Evolutionary conservation across 2,113 vertebrate genomes (phyloP), one percentile per base, ranked within the genome.

Genomic region (Hippopotamus amphibius): DNA sequence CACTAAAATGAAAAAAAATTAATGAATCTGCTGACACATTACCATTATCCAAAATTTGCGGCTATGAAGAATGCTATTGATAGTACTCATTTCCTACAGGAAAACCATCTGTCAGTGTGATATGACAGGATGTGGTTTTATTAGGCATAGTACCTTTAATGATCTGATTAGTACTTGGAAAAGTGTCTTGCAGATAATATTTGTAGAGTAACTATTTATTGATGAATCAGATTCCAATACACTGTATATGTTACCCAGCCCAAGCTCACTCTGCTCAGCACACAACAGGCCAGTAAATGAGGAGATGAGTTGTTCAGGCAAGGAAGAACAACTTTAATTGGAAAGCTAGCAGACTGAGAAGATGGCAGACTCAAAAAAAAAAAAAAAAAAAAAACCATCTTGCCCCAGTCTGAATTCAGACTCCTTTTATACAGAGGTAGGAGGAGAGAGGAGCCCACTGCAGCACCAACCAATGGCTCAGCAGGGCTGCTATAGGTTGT

Each of bases 21-120:
- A 84, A 74, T 88, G 59, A 33, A 46, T 76, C 46, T 66, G n/a
- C 37, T 95, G 46, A 61, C 50, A 90, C n/a, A 89, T 33, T 53
- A 30, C 16, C 65, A 65, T 93, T 77, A 68, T 94, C 68, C 72
- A 53, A 92, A 97, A 88, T 86, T 50, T 91, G 26, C 84, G 33
- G 82, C 63, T 86, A 26, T 80, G 53, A 88, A 76, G 17, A 57
- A 46, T 95, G 33, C 9, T 86, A 46, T 30, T 59, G 61, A 83
- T 68, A 59, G 90, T 50, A 7, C 55, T 66, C 37, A 61, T 61
- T 90, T 90, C 65, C 33, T 43, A 33, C 5, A 28, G 89, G 82
- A 91, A 97, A 86, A 33, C 72, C 55, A 83, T 80, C 72, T 89
- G 89, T 71, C 79, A 55, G 7, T 46, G 30, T 80, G 53, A 17